These are phyloP conservation scores for Lerista edwardsae DNA, from an alignment of 2,797 vertebrate genomes.

Conservation along the genomic window DNA sequence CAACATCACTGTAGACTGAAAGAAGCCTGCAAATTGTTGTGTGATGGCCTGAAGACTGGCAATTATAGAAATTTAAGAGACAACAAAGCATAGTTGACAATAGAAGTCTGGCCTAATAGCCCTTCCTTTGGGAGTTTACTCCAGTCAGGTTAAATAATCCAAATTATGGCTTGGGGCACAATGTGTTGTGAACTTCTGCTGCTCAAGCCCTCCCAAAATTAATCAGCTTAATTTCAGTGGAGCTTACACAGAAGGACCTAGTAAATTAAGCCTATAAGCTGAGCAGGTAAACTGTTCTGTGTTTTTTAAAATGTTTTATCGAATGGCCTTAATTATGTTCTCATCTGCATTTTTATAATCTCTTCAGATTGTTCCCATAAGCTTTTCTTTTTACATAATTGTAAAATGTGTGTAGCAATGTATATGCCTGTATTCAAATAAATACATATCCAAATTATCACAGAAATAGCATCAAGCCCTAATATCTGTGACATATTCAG, in stretches of 20 bases:
- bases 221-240: background rate
- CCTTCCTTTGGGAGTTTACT: background rate
- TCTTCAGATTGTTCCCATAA: slow-evolving; percentile 18
- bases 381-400: slow-evolving; percentile 13
- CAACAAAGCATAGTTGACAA: background rate
- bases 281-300: background rate
- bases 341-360: background rate
- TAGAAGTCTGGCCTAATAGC: background rate
- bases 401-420: background rate
- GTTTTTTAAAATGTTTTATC: background rate
- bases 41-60: background rate
- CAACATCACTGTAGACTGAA: background rate
- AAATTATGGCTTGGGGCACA: background rate
- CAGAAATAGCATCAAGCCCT: slow-evolving; percentile 67
- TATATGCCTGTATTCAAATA: slow-evolving; percentile 29
- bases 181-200: background rate
- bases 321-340: slow-evolving; percentile 9
- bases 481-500: slow-evolving; percentile 55
- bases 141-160: background rate
- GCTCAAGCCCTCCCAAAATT: background rate
- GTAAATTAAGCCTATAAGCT: background rate
- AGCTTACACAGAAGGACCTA: background rate
- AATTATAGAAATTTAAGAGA: background rate
- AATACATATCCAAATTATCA: slow-evolving; percentile 25
- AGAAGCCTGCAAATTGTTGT: background rate